Evolutionary conservation across 2,113 vertebrate species (phyloP).

Genomic region (Cephalopterus ornatus): DNA sequence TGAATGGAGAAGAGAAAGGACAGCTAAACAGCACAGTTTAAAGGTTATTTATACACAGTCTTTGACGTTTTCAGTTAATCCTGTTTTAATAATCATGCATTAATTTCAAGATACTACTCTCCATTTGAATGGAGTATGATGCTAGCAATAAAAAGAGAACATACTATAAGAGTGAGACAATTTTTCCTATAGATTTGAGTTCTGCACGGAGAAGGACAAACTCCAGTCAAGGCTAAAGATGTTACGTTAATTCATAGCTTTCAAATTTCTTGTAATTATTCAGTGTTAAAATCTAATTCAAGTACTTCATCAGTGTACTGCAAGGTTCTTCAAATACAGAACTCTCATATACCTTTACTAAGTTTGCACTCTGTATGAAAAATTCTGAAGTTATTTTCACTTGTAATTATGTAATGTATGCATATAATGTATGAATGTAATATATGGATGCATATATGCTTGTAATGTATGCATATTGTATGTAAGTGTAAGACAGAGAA

Average conservation of each 20-base stretch:
- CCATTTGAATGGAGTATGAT: not conserved
- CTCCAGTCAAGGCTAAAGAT: not conserved
- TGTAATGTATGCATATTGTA: not conserved
- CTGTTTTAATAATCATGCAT: not conserved
- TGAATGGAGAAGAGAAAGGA: not conserved
- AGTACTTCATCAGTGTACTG: not conserved
- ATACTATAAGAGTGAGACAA: not conserved
- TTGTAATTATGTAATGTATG: not conserved
- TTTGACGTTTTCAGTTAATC: not conserved
- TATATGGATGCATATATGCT: not conserved
- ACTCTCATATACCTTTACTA: not conserved
- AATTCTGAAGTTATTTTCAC: not conserved
- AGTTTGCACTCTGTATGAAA: not conserved
- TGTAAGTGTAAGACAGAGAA: not conserved
- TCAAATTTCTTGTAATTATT: not conserved
- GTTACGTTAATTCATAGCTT: not conserved
- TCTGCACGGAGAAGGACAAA: not conserved
- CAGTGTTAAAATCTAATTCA: not conserved
- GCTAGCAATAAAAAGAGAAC: not conserved
- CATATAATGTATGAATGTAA: not conserved
- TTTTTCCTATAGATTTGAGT: not conserved
- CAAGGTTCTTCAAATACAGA: not conserved
- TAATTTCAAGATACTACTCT: not conserved
- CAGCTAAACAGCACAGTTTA: not conserved
- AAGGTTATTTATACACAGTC: not conserved